phyloP scores from a whole-genome alignment of 2,113 vertebrate species.

The Sapajus apella region DNA sequence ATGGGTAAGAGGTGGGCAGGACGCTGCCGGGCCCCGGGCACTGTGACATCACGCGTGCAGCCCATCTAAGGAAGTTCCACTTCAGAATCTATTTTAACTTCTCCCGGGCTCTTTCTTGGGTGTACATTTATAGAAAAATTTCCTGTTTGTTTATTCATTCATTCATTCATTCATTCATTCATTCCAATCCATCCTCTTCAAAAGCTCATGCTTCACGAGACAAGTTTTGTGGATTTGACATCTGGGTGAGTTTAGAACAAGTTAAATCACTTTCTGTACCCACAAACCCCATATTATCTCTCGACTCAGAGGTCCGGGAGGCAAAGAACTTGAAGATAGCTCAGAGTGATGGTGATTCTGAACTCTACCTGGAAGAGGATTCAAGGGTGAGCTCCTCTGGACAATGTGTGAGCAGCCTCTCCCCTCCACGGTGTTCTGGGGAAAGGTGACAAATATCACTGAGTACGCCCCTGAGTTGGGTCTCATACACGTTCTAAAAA shows the following conservation, averaged over 20 bases:
- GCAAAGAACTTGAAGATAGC: rapidly evolving
- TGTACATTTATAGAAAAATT: neutral
- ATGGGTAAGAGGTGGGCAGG: neutral
- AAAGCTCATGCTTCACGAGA: neutral
- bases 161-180: neutral
- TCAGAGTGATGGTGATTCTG: rapidly evolving
- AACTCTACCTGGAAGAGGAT: rapidly evolving
- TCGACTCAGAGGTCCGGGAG: neutral
- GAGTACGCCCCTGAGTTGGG: neutral
- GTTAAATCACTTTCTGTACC: rapidly evolving
- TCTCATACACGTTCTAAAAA: neutral
- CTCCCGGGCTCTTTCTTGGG: neutral
- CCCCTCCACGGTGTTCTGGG: neutral
- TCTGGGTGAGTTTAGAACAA: rapidly evolving
- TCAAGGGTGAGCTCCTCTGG: rapidly evolving
- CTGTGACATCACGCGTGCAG: too few species aligned
- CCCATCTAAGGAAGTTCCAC: neutral
- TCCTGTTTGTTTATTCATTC: neutral
- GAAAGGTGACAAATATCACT: neutral
- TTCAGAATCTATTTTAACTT: neutral
- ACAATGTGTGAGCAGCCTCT: neutral
- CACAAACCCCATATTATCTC: neutral
- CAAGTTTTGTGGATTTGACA: neutral
- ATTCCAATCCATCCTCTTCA: neutral
- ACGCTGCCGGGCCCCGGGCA: neutral